Conservation (phyloP, 1,140 invertebrate species). For the Camponotus vicinus region DNA sequence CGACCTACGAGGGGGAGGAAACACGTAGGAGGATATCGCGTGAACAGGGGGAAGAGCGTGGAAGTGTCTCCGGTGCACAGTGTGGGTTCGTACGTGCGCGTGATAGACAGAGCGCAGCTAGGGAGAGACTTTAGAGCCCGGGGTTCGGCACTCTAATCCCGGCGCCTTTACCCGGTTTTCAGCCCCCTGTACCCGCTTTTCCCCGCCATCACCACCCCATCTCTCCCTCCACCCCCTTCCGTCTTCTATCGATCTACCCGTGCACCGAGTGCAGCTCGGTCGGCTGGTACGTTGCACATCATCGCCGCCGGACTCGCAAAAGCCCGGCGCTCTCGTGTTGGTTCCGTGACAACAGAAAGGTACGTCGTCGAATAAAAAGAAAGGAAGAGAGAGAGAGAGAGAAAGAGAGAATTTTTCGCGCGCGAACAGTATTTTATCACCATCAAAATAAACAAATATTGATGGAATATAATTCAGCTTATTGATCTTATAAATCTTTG, state of each 20-base stretch:
- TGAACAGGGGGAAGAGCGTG: slow-evolving; percentile 9
- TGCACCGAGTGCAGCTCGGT: slow-evolving; percentile 68
- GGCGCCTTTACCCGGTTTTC: slow-evolving; percentile 58
- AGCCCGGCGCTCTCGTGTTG: slow-evolving; percentile 20
- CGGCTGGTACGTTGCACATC: slow-evolving; percentile 45
- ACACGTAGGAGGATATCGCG: slow-evolving; percentile 56
- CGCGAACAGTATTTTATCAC: not conserved
- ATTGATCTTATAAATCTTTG: not conserved
- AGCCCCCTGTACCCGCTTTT: not conserved
- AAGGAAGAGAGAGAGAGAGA: not conserved
- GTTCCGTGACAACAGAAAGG: slow-evolving; percentile 46
- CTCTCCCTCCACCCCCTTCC: not conserved
- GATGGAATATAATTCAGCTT: not conserved
- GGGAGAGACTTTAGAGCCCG: slow-evolving; percentile 53
- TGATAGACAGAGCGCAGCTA: slow-evolving; percentile 53
- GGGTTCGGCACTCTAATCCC: slow-evolving; percentile 61
- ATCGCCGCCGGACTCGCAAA: slow-evolving; percentile 33
- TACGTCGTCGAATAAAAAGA: slow-evolving; percentile 14
- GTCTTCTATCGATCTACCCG: slow-evolving; percentile 62
- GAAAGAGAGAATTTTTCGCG: slow-evolving; percentile 1
- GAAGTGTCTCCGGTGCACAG: slow-evolving; percentile 33
- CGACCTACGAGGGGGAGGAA: slow-evolving; percentile 3
- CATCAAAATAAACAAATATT: slow-evolving; percentile 6
- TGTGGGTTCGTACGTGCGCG: slow-evolving; percentile 29
- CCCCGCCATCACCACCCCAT: not conserved